These are phyloP conservation scores for Pachypsylla venusta DNA, from an alignment of 1,140 invertebrate species.

Conservation along the genomic window DNA sequence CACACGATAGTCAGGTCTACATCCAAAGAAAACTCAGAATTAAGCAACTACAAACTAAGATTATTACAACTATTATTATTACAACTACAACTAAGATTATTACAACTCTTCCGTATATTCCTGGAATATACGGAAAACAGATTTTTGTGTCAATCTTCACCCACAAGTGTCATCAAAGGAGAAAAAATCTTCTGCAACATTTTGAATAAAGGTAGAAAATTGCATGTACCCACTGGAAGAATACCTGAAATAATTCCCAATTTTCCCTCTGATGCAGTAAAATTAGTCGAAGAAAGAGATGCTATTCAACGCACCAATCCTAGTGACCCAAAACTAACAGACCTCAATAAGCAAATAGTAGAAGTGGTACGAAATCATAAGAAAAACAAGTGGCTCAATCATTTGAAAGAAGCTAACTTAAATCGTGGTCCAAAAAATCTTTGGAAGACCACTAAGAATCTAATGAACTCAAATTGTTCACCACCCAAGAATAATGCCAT, in stretches of 20 bases:
- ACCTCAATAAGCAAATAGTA: conserved; percentile 10
- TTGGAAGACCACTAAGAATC: conserved; percentile 3
- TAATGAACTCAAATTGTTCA: neutral
- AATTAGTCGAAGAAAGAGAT: neutral
- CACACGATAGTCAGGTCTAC: too few relatives aligned
- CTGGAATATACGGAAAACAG: too few relatives aligned
- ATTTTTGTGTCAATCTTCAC: too few relatives aligned
- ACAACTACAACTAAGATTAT: too few relatives aligned
- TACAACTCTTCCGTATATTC: too few relatives aligned
- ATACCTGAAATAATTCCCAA: conserved; percentile 9
- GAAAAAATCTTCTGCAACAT: neutral
- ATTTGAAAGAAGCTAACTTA: conserved; percentile 2
- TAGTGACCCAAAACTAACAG: neutral
- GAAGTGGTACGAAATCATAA: neutral
- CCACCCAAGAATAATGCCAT: neutral
- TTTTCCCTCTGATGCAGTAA: conserved; percentile 1
- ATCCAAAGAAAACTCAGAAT: too few relatives aligned
- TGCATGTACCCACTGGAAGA: neutral
- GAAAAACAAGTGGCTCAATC: conserved; percentile 6
- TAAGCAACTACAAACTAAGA: too few relatives aligned
- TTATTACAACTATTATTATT: too few relatives aligned
- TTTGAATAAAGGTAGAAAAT: neutral
- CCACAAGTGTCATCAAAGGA: neutral
- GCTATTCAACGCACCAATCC: neutral
- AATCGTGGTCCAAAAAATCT: conserved; percentile 8